Evolutionary conservation across 2,888 invertebrate species (phyloP).

Genomic region (Macroteleia sp.): DNA sequence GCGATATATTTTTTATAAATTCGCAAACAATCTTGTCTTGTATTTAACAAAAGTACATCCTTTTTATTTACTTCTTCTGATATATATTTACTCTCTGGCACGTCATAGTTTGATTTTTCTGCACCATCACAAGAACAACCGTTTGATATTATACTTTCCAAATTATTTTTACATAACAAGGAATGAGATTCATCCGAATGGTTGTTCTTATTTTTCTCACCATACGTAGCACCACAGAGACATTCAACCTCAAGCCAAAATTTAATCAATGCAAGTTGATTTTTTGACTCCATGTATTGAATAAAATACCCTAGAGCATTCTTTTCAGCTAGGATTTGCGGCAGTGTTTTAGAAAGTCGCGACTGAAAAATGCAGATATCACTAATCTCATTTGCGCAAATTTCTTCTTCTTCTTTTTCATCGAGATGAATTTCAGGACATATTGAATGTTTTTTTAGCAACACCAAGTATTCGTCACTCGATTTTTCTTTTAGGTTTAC

Average conservation of each 20-base stretch:
- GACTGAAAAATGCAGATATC: constrained; percentile 85
- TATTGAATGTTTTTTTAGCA: too few relatives aligned
- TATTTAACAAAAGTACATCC: constrained; percentile 64
- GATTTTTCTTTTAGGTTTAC: constrained; percentile 69
- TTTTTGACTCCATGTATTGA: constrained; percentile 92
- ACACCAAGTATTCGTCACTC: too few relatives aligned
- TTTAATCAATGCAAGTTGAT: constrained; percentile 87
- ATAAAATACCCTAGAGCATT: constrained; percentile 92
- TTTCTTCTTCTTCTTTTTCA: constrained; percentile 79
- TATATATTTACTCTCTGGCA: constrained; percentile 77
- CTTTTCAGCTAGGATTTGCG: constrained; percentile 91
- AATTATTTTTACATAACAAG: background rate
- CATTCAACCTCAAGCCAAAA: constrained; percentile 92
- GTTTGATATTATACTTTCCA: constrained; percentile 46
- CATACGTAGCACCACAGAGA: constrained; percentile 81
- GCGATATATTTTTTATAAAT: constrained; percentile 92
- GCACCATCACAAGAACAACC: constrained; percentile 47
- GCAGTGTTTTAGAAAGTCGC: constrained; percentile 89
- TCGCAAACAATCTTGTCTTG: constrained; percentile 86
- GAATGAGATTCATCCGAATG: background rate
- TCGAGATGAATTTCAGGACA: constrained; percentile 79
- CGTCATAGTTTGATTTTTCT: constrained; percentile 71
- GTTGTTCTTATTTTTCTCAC: background rate
- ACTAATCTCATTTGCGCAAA: constrained; percentile 58
- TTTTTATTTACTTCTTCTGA: constrained; percentile 31